phyloP scores from a whole-genome alignment of 2,797 vertebrate genomes.

The Brachyrhaphis roseni region DNA sequence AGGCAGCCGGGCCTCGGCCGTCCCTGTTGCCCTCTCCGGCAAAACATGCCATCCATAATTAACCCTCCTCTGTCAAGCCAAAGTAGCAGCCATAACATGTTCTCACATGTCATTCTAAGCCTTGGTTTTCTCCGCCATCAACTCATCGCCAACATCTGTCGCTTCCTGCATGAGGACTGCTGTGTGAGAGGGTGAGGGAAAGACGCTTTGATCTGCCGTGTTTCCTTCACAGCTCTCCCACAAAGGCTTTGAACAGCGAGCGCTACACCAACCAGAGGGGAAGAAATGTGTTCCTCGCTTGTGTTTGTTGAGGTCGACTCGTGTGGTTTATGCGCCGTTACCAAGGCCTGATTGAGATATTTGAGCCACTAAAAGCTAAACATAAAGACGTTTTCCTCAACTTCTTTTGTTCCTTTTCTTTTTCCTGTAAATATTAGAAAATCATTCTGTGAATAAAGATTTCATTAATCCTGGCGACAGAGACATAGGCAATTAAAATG shows the following conservation, averaged over 20 bases:
- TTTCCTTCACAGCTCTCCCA: slow-evolving; percentile 54
- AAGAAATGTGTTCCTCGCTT: slow-evolving; percentile 63
- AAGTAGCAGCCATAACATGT: slow-evolving; percentile 69
- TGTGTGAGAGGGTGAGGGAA: slow-evolving; percentile 34
- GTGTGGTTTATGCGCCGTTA: slow-evolving; percentile 55
- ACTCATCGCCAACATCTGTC: slow-evolving; percentile 66
- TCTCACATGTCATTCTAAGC: slow-evolving; percentile 68
- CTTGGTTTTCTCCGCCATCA: slow-evolving; percentile 65
- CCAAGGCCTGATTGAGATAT: slow-evolving; percentile 46
- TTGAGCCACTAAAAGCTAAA: slow-evolving; percentile 56
- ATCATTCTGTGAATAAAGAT: slow-evolving; percentile 55
- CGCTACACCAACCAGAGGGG: slow-evolving; percentile 40
- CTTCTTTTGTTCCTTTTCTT: slow-evolving; percentile 19
- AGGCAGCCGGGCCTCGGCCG: slow-evolving; percentile 51
- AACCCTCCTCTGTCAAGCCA: slow-evolving; percentile 69
- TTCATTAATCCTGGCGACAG: slow-evolving; percentile 57
- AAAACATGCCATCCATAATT: slow-evolving; percentile 77
- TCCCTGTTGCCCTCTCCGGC: slow-evolving; percentile 49
- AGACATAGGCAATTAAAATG: slow-evolving; percentile 66
- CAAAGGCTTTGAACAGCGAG: slow-evolving; percentile 58
- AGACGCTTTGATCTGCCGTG: slow-evolving; percentile 63
- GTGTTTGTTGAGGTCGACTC: slow-evolving; percentile 44
- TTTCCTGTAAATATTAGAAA: slow-evolving; percentile 43
- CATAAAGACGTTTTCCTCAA: slow-evolving; percentile 10
- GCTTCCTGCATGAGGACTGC: slow-evolving; percentile 43